phyloP scores from a whole-genome alignment of 2,113 vertebrate genomes.

The Ondatra zibethicus region DNA sequence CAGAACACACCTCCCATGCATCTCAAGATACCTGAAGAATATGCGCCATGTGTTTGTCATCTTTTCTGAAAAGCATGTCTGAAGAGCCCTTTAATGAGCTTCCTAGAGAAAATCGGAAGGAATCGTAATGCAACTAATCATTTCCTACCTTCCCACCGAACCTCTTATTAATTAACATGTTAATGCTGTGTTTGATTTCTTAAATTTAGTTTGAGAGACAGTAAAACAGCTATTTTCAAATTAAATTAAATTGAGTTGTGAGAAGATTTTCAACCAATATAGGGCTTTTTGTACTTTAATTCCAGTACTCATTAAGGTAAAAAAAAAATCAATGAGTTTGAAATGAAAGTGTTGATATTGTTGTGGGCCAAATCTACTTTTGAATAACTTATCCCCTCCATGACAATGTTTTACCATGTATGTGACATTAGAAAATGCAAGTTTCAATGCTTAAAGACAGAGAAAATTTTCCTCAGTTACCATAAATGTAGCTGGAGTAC shows the following conservation, averaged over 20 bases:
- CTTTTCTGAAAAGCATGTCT: conserved; percentile 75
- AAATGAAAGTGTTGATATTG: conserved; percentile 82
- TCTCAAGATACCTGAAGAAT: conserved; percentile 60
- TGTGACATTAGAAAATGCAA: conserved; percentile 76
- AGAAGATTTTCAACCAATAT: conserved; percentile 80
- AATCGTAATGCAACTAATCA: conserved; percentile 82
- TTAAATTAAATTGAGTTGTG: conserved; percentile 85
- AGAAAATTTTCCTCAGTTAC: conserved; percentile 70
- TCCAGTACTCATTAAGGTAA: conserved; percentile 77
- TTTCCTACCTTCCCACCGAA: conserved; percentile 83
- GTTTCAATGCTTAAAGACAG: conserved; percentile 62
- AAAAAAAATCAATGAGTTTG: conserved; percentile 80
- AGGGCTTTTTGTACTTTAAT: conserved; percentile 84
- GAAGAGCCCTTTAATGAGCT: conserved; percentile 86
- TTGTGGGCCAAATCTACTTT: conserved; percentile 80
- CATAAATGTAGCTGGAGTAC: conserved; percentile 53
- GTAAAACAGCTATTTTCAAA: conserved; percentile 87
- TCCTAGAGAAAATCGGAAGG: conserved; percentile 82
- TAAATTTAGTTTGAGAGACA: conserved; percentile 86
- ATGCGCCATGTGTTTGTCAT: conserved; percentile 65
- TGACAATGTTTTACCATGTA: conserved; percentile 72
- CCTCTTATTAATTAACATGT: conserved; percentile 89
- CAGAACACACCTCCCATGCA: not conserved
- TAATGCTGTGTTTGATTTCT: conserved; percentile 87
- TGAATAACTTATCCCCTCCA: conserved; percentile 67